Conservation (phyloP, 2,797 vertebrate species). For the Cephalopachus bancanus region DNA sequence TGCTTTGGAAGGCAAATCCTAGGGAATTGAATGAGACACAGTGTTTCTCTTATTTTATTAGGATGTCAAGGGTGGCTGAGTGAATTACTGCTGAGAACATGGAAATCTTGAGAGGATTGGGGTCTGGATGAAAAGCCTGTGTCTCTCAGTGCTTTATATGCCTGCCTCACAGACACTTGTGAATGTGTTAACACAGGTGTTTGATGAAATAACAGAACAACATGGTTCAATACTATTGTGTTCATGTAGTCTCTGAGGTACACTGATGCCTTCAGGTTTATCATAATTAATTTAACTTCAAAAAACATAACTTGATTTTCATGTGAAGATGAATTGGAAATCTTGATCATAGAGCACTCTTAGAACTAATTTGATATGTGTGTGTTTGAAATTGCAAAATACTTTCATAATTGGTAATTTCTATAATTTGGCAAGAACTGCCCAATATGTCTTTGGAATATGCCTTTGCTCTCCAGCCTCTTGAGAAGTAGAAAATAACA, state of each 20-base stretch:
- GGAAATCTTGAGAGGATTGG: slow-evolving; percentile 42
- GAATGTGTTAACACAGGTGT: slow-evolving; percentile 62
- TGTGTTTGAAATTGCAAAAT: slow-evolving; percentile 54
- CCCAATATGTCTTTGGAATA: not conserved
- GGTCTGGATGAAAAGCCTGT: not conserved
- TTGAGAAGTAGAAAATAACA: not conserved
- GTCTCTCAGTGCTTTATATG: not conserved
- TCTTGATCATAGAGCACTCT: not conserved
- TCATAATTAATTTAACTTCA: slow-evolving; percentile 80
- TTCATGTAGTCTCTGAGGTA: slow-evolving; percentile 64
- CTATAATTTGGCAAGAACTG: not conserved
- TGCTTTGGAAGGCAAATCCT: slow-evolving; percentile 79
- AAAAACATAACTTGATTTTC: slow-evolving; percentile 77
- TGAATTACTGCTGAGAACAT: slow-evolving; percentile 73
- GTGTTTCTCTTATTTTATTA: slow-evolving; percentile 82
- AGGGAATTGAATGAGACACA: slow-evolving; percentile 80
- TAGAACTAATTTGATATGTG: slow-evolving; percentile 47
- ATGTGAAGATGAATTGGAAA: slow-evolving; percentile 62
- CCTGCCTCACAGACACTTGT: slow-evolving; percentile 62
- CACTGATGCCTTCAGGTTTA: slow-evolving; percentile 69
- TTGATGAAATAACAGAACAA: slow-evolving; percentile 72
- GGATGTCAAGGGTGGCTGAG: slow-evolving; percentile 69
- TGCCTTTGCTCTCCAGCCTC: not conserved
- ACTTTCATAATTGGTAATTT: slow-evolving; percentile 48
- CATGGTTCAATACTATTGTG: not conserved